Evolutionary conservation across 2,113 vertebrate species (phyloP).

Genomic region (Microcebus griseorufus): DNA sequence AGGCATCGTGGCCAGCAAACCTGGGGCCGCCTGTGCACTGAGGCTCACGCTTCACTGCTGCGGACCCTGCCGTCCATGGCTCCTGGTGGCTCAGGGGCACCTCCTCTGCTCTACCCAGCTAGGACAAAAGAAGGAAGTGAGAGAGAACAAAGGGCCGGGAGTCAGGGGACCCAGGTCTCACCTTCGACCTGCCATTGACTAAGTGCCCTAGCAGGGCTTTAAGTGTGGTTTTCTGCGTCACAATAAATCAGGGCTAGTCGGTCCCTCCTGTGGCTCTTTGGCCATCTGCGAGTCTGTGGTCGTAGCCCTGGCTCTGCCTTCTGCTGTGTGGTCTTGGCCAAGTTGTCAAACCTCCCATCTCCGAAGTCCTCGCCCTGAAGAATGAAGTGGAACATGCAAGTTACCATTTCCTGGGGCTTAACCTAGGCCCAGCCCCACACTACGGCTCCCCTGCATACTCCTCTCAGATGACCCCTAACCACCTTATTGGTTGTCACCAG

Average conservation of each 20-base stretch:
- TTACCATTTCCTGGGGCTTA: neutral
- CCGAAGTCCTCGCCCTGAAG: neutral
- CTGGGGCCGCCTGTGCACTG: fast-evolving
- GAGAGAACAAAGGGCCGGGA: neutral
- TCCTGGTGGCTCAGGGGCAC: neutral
- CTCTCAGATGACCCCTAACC: fast-evolving
- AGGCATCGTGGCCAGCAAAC: neutral
- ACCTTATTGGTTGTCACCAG: fast-evolving
- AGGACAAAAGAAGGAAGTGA: neutral
- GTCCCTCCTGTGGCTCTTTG: neutral
- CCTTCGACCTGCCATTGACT: fast-evolving
- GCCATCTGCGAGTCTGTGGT: neutral
- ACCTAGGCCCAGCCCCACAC: neutral
- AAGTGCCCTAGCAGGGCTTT: fast-evolving
- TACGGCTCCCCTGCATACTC: fast-evolving
- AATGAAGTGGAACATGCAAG: neutral
- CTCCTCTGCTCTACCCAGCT: neutral
- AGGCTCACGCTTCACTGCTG: fast-evolving
- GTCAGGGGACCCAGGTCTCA: neutral
- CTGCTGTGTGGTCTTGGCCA: neutral
- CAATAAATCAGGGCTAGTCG: fast-evolving
- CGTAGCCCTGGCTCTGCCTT: no score
- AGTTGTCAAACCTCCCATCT: fast-evolving
- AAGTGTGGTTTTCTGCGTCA: fast-evolving
- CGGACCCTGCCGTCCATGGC: neutral